Evolutionary conservation across 2,888 invertebrate species (phyloP).

Genomic region (Rhagium mordax): DNA sequence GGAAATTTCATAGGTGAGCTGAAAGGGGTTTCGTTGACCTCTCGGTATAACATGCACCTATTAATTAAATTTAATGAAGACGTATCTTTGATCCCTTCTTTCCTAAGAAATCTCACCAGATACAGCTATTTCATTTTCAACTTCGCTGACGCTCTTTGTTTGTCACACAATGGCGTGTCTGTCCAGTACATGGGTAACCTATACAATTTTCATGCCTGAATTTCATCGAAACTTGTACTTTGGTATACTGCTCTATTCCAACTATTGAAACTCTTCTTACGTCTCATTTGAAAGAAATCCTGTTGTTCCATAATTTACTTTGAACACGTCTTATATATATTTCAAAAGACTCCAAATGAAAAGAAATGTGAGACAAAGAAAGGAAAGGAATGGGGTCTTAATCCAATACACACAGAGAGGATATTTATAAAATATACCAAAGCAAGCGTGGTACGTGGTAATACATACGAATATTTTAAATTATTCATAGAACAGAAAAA

Average conservation of each 20-base stretch:
- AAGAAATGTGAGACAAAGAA: neutral
- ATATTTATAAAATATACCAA: neutral
- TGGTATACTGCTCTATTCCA: neutral
- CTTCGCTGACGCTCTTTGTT: too few species aligned
- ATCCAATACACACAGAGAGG: neutral
- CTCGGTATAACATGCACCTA: too few species aligned
- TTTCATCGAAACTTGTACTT: too few species aligned
- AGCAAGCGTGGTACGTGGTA: neutral
- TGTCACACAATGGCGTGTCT: too few species aligned
- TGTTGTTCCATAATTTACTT: neutral
- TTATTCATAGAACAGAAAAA: neutral
- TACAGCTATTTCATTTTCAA: too few species aligned
- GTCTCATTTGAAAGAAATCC: neutral
- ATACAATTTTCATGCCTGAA: too few species aligned
- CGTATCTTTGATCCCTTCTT: too few species aligned
- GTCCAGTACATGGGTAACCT: too few species aligned
- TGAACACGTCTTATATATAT: neutral
- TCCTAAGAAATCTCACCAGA: too few species aligned
- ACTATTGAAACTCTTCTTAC: neutral
- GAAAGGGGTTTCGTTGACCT: too few species aligned
- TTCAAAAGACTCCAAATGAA: neutral
- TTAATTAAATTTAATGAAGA: too few species aligned
- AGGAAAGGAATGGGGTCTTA: neutral
- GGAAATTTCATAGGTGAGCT: too few species aligned
- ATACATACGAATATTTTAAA: neutral